phyloP scores from a whole-genome alignment of 2,797 vertebrate genomes.

The Ceyx erithaca region DNA sequence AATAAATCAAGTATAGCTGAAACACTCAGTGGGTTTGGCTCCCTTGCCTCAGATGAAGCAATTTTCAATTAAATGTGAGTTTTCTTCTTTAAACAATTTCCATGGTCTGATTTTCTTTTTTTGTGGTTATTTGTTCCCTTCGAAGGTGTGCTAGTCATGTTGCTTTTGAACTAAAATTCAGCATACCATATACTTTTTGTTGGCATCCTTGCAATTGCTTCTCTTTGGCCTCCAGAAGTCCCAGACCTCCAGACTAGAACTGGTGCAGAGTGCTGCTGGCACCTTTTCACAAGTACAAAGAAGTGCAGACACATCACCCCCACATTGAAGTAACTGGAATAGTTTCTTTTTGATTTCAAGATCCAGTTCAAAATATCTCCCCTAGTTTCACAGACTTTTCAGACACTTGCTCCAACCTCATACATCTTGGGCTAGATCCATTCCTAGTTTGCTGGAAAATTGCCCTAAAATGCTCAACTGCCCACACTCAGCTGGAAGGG shows the following conservation, averaged over 20 bases:
- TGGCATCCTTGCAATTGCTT: constrained; percentile 44
- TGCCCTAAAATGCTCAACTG: fast-evolving
- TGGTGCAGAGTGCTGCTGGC: background rate
- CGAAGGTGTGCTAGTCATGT: constrained; percentile 54
- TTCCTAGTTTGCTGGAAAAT: background rate
- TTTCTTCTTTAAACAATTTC: constrained; percentile 63
- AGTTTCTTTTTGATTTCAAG: constrained; percentile 13
- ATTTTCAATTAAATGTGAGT: constrained; percentile 57
- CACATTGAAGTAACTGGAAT: constrained; percentile 1
- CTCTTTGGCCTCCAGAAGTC: constrained; percentile 49
- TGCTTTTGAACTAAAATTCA: constrained; percentile 67
- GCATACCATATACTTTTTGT: constrained; percentile 48
- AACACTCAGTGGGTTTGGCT: constrained; percentile 57
- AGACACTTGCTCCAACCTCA: background rate
- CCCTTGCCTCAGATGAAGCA: constrained; percentile 45
- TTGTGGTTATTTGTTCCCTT: constrained; percentile 66
- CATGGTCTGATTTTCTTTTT: constrained; percentile 58
- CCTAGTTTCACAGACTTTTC: background rate
- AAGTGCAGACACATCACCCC: constrained; percentile 8
- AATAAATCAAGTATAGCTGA: constrained; percentile 60
- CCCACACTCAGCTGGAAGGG: background rate
- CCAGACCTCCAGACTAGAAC: constrained; percentile 33
- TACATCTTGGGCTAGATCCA: background rate
- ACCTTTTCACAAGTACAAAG: constrained; percentile 21
- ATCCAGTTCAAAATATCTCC: constrained; percentile 7